Conservation (phyloP, 2,797 vertebrate genomes). For the Smutsia gigantea region DNA sequence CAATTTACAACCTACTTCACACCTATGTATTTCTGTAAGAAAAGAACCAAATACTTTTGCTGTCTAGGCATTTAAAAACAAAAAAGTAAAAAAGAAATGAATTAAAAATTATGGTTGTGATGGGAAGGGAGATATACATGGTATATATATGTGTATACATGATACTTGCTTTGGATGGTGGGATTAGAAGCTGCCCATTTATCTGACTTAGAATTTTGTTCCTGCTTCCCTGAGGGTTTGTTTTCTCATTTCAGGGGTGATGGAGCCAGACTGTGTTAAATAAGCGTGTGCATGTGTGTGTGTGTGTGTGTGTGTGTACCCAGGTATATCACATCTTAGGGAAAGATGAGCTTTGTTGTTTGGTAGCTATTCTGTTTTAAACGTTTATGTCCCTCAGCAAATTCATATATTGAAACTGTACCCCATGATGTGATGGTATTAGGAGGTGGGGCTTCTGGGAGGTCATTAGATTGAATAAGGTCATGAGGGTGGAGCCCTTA, state of each 20-base stretch:
- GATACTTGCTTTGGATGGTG: background rate
- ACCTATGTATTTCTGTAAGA: background rate
- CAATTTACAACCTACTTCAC: background rate
- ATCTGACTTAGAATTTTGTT: background rate
- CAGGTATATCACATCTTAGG: background rate
- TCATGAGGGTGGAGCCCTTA: background rate
- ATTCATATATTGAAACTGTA: background rate
- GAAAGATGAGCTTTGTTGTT: background rate
- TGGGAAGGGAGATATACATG: background rate
- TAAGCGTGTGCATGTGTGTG: background rate
- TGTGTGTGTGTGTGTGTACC: no score
- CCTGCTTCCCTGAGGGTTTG: background rate
- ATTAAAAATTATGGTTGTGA: background rate
- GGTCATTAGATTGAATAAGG: background rate
- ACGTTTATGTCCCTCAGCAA: background rate
- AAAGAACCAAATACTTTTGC: constrained; percentile 5
- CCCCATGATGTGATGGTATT: background rate
- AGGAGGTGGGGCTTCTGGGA: background rate
- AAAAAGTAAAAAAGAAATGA: background rate
- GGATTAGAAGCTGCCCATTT: background rate
- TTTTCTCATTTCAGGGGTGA: background rate
- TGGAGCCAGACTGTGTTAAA: background rate
- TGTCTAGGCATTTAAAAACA: constrained; percentile 29
- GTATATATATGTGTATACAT: background rate
- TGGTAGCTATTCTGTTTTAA: background rate